Conservation (phyloP, 2,113 vertebrate genomes). For the Sisor rabdophorus region DNA sequence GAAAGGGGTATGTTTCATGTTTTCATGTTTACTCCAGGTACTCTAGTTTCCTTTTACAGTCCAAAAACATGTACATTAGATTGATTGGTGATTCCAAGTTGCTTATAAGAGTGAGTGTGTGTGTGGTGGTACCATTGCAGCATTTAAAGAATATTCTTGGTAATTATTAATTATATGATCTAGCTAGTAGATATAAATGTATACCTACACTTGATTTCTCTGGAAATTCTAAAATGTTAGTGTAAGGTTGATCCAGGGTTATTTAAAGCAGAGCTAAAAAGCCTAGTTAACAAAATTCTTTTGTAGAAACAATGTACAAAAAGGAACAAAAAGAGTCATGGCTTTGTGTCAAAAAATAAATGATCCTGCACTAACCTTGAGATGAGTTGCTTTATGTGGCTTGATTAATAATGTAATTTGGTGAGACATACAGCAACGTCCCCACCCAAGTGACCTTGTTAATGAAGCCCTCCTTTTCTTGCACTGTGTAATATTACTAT, state of each 20-base stretch:
- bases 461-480: constrained; percentile 13
- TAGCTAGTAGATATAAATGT: too few relatives aligned
- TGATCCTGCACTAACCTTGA: constrained; percentile 26
- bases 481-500: neutral
- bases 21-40: too few relatives aligned
- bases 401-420: constrained; percentile 41
- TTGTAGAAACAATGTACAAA: constrained; percentile 13
- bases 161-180: too few relatives aligned
- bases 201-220: too few relatives aligned
- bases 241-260: neutral
- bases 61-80: too few relatives aligned
- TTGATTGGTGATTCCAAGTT: too few relatives aligned
- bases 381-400: constrained; percentile 6
- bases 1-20: too few relatives aligned
- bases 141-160: too few relatives aligned
- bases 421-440: neutral
- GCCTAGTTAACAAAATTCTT: neutral
- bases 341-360: neutral
- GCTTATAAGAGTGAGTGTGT: too few relatives aligned
- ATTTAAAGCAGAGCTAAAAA: neutral
- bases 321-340: neutral
- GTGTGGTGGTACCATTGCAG: too few relatives aligned
- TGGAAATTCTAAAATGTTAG: too few relatives aligned
- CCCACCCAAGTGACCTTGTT: constrained; percentile 24
- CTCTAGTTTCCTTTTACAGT: too few relatives aligned